phyloP scores from a whole-genome alignment of 2,888 invertebrate genomes.

The Gymnocheta viridis region DNA sequence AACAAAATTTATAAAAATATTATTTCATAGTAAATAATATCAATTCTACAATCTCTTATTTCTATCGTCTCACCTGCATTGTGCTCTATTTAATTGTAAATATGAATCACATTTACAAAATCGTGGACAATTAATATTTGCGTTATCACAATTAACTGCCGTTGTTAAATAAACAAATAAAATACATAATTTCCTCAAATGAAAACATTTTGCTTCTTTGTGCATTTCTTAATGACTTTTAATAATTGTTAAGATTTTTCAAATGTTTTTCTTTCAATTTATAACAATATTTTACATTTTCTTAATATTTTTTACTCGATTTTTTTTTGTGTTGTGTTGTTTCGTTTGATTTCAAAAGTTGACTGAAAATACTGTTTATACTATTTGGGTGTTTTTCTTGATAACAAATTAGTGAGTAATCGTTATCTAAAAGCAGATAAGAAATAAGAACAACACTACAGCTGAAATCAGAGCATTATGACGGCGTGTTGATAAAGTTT shows the following conservation, averaged over 20 bases:
- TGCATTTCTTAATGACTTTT: neutral
- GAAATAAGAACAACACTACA: neutral
- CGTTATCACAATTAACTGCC: constrained; percentile 1
- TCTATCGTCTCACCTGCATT: constrained; percentile 77
- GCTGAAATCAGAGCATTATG: neutral
- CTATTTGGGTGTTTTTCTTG: neutral
- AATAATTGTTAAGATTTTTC: neutral
- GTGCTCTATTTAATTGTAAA: constrained; percentile 78
- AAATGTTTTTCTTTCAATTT: neutral
- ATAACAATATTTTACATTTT: neutral
- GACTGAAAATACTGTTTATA: constrained; percentile 27
- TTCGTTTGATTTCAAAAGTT: constrained; percentile 7
- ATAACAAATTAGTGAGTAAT: constrained; percentile 31
- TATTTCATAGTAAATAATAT: neutral
- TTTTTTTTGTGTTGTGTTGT: constrained; percentile 7
- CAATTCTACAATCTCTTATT: neutral
- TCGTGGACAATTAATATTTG: constrained; percentile 74
- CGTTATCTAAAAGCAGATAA: constrained; percentile 47
- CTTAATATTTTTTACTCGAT: neutral
- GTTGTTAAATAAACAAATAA: constrained; percentile 1
- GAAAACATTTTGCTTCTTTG: constrained; percentile 20
- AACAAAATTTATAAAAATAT: too few species aligned
- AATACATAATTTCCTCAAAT: neutral
- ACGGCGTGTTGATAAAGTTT: neutral
- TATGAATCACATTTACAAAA: constrained; percentile 79